Conservation (phyloP, 2,797 vertebrate genomes). For the Carcharodon carcharias region DNA sequence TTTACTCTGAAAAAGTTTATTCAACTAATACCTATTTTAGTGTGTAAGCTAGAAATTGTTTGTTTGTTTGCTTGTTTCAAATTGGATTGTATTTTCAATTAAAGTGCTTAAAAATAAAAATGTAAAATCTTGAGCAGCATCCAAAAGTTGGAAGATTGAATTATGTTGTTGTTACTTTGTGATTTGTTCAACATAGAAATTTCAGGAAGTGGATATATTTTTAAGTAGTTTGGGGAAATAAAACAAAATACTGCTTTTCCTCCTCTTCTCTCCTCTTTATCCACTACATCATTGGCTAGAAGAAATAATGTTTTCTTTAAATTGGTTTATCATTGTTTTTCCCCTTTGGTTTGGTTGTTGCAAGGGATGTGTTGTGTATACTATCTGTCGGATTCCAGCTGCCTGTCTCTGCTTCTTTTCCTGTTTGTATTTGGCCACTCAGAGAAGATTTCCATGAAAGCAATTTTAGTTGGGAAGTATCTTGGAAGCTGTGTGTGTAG, state of each 20-base stretch:
- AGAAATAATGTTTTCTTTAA: conserved; percentile 21
- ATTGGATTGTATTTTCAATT: conserved; percentile 1
- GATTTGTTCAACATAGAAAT: too few species aligned
- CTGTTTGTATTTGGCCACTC: conserved; percentile 42
- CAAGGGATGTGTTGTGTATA: conserved; percentile 11
- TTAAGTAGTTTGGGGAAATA: conserved; percentile 9
- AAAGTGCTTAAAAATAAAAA: not conserved
- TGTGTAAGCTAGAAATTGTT: not conserved
- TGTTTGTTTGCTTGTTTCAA: not conserved
- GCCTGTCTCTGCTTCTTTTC: conserved; percentile 42
- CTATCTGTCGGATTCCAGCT: conserved; percentile 4
- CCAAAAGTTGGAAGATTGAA: not conserved
- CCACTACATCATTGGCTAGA: conserved; percentile 39
- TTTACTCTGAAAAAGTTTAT: not conserved
- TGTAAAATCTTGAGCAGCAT: not conserved
- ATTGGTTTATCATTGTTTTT: not conserved
- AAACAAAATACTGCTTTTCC: not conserved
- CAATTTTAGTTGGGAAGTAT: conserved; percentile 7
- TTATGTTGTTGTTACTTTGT: not conserved
- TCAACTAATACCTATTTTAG: not conserved
- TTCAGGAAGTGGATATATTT: not conserved
- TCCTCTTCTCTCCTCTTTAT: conserved; percentile 41
- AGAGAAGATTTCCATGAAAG: not conserved
- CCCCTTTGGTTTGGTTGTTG: not conserved
- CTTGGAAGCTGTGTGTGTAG: not conserved